Conservation (phyloP, 2,797 vertebrate species). For the Lepidocolaptes lacrymiger region DNA sequence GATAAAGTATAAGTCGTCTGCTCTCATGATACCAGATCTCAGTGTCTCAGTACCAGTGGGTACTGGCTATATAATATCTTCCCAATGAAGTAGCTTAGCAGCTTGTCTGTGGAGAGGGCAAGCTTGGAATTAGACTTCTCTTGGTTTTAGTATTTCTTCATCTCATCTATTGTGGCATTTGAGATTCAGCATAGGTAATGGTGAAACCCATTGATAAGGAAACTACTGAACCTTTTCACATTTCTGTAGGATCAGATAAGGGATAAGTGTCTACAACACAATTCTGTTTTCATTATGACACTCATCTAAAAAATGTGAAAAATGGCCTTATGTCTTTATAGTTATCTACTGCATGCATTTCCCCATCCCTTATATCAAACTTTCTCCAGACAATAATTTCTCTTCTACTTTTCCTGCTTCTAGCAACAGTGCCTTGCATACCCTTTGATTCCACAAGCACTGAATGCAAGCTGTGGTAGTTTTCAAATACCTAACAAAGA, state of each 20-base stretch:
- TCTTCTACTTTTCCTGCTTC: background rate
- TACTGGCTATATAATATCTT: background rate
- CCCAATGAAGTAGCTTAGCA: background rate
- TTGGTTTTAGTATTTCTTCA: background rate
- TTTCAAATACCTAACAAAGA: background rate
- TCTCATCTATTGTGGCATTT: background rate
- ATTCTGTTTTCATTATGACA: background rate
- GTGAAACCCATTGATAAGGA: background rate
- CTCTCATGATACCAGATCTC: background rate
- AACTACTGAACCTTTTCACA: background rate
- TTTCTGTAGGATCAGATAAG: background rate
- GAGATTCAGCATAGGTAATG: accelerated
- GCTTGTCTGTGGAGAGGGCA: background rate
- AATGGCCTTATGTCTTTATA: background rate
- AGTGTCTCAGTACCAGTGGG: background rate
- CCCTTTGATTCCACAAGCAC: background rate
- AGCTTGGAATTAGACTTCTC: background rate
- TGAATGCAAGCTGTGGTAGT: background rate
- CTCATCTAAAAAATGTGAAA: background rate
- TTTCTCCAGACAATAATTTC: background rate
- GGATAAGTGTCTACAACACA: background rate
- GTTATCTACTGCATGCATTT: background rate
- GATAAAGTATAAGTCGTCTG: background rate
- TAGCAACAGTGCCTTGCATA: background rate
- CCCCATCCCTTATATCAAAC: accelerated